phyloP scores from a whole-genome alignment of 1,140 invertebrate species.

The Limonius californicus region DNA sequence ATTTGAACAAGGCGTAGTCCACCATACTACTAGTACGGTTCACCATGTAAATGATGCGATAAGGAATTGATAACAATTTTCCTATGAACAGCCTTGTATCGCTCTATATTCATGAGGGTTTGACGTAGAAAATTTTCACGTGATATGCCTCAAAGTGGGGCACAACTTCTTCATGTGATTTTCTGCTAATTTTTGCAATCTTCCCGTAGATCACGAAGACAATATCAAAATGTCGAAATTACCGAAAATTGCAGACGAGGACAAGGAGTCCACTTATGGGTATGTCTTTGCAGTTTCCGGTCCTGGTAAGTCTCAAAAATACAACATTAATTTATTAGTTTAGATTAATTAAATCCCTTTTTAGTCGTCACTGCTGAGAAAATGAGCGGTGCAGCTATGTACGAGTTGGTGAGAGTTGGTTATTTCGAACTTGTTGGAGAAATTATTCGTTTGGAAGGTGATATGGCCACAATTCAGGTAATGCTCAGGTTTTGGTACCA shows the following conservation, averaged over 20 bases:
- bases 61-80: no score
- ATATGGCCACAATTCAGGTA: constrained; percentile 98
- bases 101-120: no score
- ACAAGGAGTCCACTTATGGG: constrained; percentile 85
- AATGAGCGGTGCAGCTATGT: constrained; percentile 99
- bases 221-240: constrained; percentile 56
- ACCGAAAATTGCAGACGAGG: constrained; percentile 76
- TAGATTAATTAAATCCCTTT: constrained; percentile 35
- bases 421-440: constrained; percentile 98
- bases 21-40: no score
- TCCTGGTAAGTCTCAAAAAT: constrained; percentile 87
- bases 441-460: constrained; percentile 98
- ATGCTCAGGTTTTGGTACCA: neutral
- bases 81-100: no score
- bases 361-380: constrained; percentile 97
- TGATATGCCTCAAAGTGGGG: no score
- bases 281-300: constrained; percentile 97
- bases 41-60: no score
- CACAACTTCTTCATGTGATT: no score
- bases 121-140: no score
- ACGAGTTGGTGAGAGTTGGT: constrained; percentile 98
- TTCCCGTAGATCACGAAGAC: no score
- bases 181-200: no score
- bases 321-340: constrained; percentile 16
- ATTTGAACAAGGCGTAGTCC: no score